These are phyloP conservation scores for Phaedon cochleariae DNA, from an alignment of 2,888 invertebrate species.

Conservation along the genomic window DNA sequence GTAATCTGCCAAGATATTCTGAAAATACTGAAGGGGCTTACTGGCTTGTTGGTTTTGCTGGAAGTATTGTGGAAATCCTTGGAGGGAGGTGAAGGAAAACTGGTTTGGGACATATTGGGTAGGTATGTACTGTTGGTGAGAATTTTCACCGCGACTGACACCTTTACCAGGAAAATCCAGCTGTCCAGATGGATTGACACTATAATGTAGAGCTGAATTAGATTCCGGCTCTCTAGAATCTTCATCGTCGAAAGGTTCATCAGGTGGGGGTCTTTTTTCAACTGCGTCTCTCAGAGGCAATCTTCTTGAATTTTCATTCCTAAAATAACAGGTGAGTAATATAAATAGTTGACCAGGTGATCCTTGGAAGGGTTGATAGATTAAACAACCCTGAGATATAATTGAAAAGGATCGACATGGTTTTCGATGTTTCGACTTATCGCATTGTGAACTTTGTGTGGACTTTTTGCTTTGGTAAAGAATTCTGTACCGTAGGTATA, in stretches of 20 bases:
- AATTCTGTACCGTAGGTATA: no score
- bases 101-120: constrained; percentile 26
- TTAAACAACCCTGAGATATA: no score
- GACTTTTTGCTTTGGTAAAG: no score
- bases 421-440: no score
- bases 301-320: constrained; percentile 62
- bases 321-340: constrained; percentile 40
- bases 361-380: no score
- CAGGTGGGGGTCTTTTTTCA: constrained; percentile 67
- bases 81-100: constrained; percentile 15
- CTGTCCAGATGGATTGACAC: constrained; percentile 26
- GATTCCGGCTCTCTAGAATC: background rate
- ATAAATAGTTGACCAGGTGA: no score
- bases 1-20: constrained; percentile 44
- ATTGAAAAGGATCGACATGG: no score
- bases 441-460: no score
- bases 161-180: constrained; percentile 24
- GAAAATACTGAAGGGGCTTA: constrained; percentile 49
- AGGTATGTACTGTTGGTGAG: constrained; percentile 13
- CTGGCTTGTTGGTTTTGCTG: constrained; percentile 40
- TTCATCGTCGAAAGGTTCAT: constrained; percentile 49
- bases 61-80: constrained; percentile 12
- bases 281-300: constrained; percentile 77
- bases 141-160: constrained; percentile 7
- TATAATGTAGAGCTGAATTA: constrained; percentile 10